These are phyloP conservation scores for Galerucella pusilla DNA, from an alignment of 2,888 invertebrate species.

Conservation along the genomic window DNA sequence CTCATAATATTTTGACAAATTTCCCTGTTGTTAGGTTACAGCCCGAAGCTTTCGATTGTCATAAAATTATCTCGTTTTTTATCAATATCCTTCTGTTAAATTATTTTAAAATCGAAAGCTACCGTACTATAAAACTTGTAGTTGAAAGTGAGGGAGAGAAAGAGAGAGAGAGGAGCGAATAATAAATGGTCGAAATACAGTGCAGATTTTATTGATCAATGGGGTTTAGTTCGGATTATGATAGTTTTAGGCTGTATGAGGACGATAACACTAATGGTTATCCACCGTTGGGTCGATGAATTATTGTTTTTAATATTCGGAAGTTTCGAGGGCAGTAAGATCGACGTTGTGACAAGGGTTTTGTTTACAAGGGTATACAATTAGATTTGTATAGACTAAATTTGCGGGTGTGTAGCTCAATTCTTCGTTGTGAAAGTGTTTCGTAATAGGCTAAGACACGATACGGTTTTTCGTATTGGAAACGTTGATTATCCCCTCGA, in stretches of 20 bases:
- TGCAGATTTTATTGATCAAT: constrained; percentile 55
- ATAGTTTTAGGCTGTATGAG: constrained; percentile 58
- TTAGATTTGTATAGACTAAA: constrained; percentile 15
- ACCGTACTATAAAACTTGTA: constrained; percentile 14
- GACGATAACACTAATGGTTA: constrained; percentile 57
- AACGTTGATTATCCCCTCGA: not conserved
- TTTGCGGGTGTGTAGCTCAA: not conserved
- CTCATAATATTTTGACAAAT: too few relatives aligned
- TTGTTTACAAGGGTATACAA: constrained; percentile 25
- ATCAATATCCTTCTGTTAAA: not conserved
- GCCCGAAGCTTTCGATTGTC: too few relatives aligned
- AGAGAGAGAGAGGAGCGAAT: constrained; percentile 17
- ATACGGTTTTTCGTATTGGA: not conserved
- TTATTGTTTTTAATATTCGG: constrained; percentile 53
- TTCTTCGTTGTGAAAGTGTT: constrained; percentile 8
- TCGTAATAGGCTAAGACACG: not conserved
- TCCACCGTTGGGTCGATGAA: constrained; percentile 50
- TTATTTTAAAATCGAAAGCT: not conserved
- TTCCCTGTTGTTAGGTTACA: too few relatives aligned
- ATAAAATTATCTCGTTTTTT: too few relatives aligned
- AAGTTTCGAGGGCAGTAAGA: constrained; percentile 25
- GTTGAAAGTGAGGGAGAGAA: constrained; percentile 7
- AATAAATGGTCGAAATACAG: constrained; percentile 32
- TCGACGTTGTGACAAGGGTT: constrained; percentile 25
- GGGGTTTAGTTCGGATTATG: constrained; percentile 56